Base-by-base conservation (phyloP, 2,888 invertebrate genomes). In the Caenorhabditis panamensis region DNA sequence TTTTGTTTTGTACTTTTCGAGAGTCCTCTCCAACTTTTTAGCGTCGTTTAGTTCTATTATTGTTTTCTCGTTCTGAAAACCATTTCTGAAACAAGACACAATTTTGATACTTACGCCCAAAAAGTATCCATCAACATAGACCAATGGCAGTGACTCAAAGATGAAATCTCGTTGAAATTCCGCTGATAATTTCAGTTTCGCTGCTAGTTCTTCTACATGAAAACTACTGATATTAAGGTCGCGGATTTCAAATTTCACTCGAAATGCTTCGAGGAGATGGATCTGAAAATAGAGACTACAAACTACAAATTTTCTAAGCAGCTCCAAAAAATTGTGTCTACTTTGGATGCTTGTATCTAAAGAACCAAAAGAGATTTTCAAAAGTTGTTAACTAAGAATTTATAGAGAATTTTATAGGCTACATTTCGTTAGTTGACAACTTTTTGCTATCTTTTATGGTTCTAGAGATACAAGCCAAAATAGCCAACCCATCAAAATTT, bases 101-200 rank as follows among this genome's bases (percentile, higher is more conserved):
- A 8, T 36, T 36, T n/a, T n/a, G n/a, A n/a, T 31, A 11, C 16
- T 28, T n/a, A 72, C 75, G 66, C 67, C 76, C 47, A 76, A 36
- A 68, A 62, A 76, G 26, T 59, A 76, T 4, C 76, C 76, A 54
- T 76, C 68, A 6, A 76, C 62, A 54, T 76, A 76, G 18, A 76
- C 47, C 9, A 76, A 20, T 8, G 76, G 76, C 4, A 76, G 37
- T 1, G 53, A 62, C 8, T 68, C 76, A 16, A 68, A 76, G 18
- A 78, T 68, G n/a, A 78, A 24, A 18, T 78, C 77, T 8, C 26
- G 49, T 37, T 78, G 63, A 37, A 54, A 67, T 44, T 67, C 64
- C 6, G 18, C 49, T 3, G 58, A 59, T 31, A 78, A 24, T 22
- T 71, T 64, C 64, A 78, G 28, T 13, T 69, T 78, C 3, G 59